These are phyloP conservation scores for Corapipo altera DNA, from an alignment of 2,113 vertebrate species.

Conservation along the genomic window DNA sequence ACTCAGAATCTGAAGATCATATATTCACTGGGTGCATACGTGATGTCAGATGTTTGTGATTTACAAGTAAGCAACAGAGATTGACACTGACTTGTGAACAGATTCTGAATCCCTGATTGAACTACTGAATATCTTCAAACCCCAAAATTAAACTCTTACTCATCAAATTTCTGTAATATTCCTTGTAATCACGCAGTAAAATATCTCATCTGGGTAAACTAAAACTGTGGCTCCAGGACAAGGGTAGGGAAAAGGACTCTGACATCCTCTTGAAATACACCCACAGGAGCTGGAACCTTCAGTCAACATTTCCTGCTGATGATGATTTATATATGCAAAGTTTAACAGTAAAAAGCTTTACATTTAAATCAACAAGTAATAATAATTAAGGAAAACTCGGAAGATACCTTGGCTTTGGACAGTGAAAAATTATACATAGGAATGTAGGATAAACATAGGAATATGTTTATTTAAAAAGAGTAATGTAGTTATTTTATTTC, in stretches of 20 bases:
- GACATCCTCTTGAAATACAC: background rate
- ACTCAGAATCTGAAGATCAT: constrained; percentile 9
- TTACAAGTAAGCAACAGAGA: background rate
- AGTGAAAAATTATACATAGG: background rate
- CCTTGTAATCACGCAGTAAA: background rate
- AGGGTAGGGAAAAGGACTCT: background rate
- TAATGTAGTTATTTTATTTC: background rate
- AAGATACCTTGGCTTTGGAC: background rate
- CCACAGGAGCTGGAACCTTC: background rate
- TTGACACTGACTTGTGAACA: background rate
- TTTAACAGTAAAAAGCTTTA: background rate
- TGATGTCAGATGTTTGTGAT: constrained; percentile 28
- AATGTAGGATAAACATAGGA: background rate
- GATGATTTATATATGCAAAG: background rate
- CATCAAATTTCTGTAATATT: background rate
- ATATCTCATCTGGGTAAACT: background rate
- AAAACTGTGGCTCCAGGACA: background rate
- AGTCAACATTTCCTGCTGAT: background rate
- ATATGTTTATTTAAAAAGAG: background rate
- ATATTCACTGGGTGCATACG: background rate
- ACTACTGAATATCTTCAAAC: background rate
- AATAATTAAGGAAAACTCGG: background rate
- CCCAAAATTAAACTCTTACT: background rate
- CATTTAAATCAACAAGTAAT: background rate
- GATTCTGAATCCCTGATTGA: background rate